Base-by-base conservation (phyloP, 2,888 invertebrate genomes). In the Yponomeuta sedellus region DNA sequence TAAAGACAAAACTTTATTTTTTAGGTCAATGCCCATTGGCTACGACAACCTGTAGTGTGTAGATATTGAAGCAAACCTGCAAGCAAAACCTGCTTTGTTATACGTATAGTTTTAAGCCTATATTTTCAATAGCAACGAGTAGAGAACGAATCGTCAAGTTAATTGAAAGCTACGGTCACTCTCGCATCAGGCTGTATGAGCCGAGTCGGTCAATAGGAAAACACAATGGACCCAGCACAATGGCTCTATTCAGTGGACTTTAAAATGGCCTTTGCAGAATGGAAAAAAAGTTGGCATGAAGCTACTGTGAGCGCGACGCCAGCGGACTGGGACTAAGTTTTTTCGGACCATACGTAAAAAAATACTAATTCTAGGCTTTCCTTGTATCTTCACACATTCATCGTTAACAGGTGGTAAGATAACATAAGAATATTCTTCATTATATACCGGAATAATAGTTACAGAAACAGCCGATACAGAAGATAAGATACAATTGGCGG, bases 201-300 rank as follows among this genome's bases (percentile, higher is more conserved):
- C 80, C 78, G 76, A 73, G 74, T 73, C 75, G 82, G 81, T 81
- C 89, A 83, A 87, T 87, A 81, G 83, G 85, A 87, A 87, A 88
- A 86, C 80, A 89, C 88, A 89, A 89, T 89, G 74, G 84, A 66
- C 40, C 69, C 71, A 67, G 75, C 74, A 89, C 88, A 89, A 89
- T 89, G 71, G 82, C 10, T 39, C 79, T 77, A 82, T 86, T 85
- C 80, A 82, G 76, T 75, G 82, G 77, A 81, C 85, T 86, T 87
- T 44, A 52, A 88, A 88, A 86, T 79, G 88, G 73, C 80, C 80
- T 73, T 76, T 74, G 80, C 79, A 77, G 78, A 86, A 88, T 88
- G 88, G 88, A 87, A 86, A 52, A n/a, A 88, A 77, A 77, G 81
- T 77, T 75, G 77, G 74, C 56, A 58, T 74, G 78, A 75, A 81